Base-by-base conservation (phyloP, 2,888 invertebrate species). In the Temnothorax ravouxi region DNA sequence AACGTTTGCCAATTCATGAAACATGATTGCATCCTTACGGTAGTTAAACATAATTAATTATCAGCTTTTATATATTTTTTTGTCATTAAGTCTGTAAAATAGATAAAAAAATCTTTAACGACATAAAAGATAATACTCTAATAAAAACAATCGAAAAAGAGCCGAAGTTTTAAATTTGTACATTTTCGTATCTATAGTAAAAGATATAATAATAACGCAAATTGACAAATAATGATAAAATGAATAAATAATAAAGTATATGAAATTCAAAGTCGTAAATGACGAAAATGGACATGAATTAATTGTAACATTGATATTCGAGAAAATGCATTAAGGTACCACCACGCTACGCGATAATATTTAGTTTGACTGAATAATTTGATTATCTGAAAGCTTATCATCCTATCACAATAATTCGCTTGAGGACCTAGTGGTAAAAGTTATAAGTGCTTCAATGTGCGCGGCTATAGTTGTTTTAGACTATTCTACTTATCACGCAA, bases 371-470 rank as follows among this genome's bases (percentile, higher is more conserved):
- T 21, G 44, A 71, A 79, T 79, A 79, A 79, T 79, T 79, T 47
- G 74, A 79, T 79, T 72, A 21, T 79, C 34, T 47, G 56, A 79
- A 47, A 21, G 56, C 72, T 72, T 71, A 79, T 56, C 72, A 72
- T 56, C 4, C 72, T 79, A 72, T 79, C 79, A 79, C 79, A 79
- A 79, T 79, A 79, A 79, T 79, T 79, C 72, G 79, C 79, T 18
- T 47, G 79, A 56, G 74, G 44, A 72, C 44, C 44, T 21, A 21
- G 13, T 34, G 34, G 74, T 59, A 79, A 79, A 79, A 79, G 79
- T 79, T 79, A 56, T 59, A 72, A 79, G 79, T 79, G 34, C 79
- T 18, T 59, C 59, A 47, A 59, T 59, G 59, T 34, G 56, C 56
- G 38, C 44, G 38, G 41, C 29, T 44, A 47, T 59, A 56, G 79